Percentiles rank a stretch among this genome's conserved stretches.
Conservation (phyloP, 2,113 vertebrate genomes). For the Mobula birostris region DNA sequence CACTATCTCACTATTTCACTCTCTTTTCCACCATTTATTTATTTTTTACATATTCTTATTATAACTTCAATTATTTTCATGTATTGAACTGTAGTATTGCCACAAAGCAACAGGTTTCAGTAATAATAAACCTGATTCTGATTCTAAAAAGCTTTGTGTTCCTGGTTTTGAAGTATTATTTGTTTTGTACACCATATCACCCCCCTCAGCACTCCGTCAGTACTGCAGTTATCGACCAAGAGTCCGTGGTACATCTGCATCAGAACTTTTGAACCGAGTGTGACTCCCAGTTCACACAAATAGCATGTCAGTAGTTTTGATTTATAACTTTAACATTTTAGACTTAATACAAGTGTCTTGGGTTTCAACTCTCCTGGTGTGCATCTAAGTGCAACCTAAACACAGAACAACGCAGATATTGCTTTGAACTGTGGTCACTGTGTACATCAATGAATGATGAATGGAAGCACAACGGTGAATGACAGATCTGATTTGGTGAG, state of each 20-base stretch:
- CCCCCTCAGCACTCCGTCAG: background rate
- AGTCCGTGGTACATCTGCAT: background rate
- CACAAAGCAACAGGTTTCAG: too few species aligned
- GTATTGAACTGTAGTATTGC: too few species aligned
- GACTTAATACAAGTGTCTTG: background rate
- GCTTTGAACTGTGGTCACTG: background rate
- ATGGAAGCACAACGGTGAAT: background rate
- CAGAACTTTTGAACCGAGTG: background rate
- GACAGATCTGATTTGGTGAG: background rate
- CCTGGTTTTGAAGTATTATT: background rate
- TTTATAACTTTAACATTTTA: background rate
- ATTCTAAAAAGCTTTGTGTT: background rate
- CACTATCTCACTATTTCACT: too few species aligned
- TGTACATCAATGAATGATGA: background rate
- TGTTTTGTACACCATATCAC: background rate
- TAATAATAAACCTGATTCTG: too few species aligned
- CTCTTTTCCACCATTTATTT: too few species aligned
- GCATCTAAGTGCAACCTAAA: background rate
- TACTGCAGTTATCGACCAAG: background rate
- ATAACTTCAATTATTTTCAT: too few species aligned
- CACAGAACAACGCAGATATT: background rate
- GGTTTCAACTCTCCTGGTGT: background rate
- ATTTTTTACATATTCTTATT: too few species aligned
- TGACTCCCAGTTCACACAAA: background rate
- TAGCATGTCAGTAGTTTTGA: too few species aligned